Percentiles rank a stretch among this genome's conserved stretches.
Evolutionary conservation across 2,113 vertebrate genomes (phyloP).

Genomic region (Zosterops borbonicus): DNA sequence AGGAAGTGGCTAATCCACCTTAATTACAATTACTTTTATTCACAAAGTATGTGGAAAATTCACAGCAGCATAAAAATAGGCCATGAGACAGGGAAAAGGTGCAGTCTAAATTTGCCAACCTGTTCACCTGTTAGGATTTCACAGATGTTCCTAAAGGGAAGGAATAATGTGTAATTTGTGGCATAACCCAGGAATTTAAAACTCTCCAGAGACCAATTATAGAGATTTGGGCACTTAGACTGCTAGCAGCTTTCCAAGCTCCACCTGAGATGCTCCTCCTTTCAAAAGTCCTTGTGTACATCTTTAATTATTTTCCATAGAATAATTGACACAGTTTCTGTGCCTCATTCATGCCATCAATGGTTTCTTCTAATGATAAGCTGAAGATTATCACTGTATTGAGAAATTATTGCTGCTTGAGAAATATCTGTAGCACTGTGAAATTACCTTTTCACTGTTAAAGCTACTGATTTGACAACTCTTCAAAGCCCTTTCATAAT

Average conservation of each 20-base stretch:
- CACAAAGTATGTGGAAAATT: neutral
- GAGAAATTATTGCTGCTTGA: neutral
- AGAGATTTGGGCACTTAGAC: neutral
- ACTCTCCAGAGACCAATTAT: neutral
- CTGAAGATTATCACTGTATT: neutral
- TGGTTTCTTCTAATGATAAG: neutral
- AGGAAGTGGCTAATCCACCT: neutral
- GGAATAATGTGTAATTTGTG: neutral
- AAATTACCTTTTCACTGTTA: neutral
- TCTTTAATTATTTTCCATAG: neutral
- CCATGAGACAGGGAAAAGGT: neutral
- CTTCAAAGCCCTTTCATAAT: neutral
- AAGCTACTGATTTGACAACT: neutral
- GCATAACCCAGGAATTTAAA: slow-evolving; percentile 3
- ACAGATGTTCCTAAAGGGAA: slow-evolving; percentile 1
- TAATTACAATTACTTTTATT: slow-evolving; percentile 13
- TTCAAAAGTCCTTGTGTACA: neutral
- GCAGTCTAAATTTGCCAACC: neutral
- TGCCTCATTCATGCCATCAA: neutral
- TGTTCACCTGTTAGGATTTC: slow-evolving; percentile 7
- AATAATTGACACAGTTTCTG: neutral
- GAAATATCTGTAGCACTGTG: neutral
- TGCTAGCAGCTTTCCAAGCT: neutral
- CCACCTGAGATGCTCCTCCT: neutral
- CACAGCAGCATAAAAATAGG: neutral